These are phyloP conservation scores for Onychomys leucogaster DNA, from an alignment of 2,797 vertebrate genomes.

Conservation along the genomic window DNA sequence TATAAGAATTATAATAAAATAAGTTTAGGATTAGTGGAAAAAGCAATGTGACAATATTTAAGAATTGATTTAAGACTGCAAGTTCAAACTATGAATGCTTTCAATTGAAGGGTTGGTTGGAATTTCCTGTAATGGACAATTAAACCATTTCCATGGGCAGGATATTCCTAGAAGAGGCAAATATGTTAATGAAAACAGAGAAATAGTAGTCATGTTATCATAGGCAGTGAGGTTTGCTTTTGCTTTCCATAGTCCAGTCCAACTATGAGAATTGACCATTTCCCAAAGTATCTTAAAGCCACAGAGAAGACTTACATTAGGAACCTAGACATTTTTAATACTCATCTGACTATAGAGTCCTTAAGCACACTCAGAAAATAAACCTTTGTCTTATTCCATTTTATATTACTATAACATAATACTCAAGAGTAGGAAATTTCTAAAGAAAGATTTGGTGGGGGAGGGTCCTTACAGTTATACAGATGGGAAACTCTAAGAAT, in stretches of 20 bases:
- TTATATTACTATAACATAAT: not conserved
- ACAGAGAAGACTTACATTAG: not conserved
- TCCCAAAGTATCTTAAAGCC: constrained; percentile 15
- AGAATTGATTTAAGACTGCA: not conserved
- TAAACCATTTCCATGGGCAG: not conserved
- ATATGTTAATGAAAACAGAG: not conserved
- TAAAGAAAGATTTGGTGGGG: not conserved
- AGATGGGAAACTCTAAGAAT: not conserved
- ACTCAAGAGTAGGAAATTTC: not conserved
- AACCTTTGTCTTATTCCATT: too few species aligned
- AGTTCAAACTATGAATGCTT: not conserved
- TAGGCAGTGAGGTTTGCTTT: not conserved
- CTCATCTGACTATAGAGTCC: not conserved
- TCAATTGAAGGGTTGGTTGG: not conserved
- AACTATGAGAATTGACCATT: not conserved
- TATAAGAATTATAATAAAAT: not conserved
- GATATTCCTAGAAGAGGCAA: not conserved
- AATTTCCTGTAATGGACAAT: constrained; percentile 33
- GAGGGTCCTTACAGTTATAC: not conserved
- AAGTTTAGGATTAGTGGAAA: not conserved
- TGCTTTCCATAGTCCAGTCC: not conserved
- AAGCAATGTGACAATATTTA: not conserved
- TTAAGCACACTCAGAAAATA: not conserved
- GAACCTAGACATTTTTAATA: not conserved
- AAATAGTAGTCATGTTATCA: constrained; percentile 6